These are phyloP conservation scores for Microplitis manilae DNA, from an alignment of 2,888 invertebrate species.

Conservation along the genomic window DNA sequence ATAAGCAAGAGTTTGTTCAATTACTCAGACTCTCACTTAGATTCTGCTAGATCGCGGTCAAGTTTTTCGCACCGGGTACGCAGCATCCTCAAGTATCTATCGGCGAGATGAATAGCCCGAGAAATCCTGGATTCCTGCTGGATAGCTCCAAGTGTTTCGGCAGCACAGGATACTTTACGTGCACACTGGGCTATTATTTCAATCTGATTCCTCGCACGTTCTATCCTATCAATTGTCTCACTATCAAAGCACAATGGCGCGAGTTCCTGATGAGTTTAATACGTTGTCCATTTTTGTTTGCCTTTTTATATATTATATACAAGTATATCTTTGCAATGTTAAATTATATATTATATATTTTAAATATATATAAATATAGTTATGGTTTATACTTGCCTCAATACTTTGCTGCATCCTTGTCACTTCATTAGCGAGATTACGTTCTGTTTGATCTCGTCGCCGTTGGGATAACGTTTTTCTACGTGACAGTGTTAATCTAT, in stretches of 20 bases:
- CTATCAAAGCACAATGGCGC: slow-evolving; percentile 66
- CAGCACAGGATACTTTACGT: slow-evolving; percentile 63
- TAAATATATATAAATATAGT: background rate
- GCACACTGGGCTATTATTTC: slow-evolving; percentile 65
- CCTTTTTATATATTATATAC: slow-evolving; percentile 15
- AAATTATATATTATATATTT: slow-evolving; percentile 1
- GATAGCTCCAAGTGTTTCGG: slow-evolving; percentile 67
- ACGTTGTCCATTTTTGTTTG: slow-evolving; percentile 19
- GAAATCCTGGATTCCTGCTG: slow-evolving; percentile 67
- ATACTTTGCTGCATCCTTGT: slow-evolving; percentile 64
- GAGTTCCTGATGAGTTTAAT: slow-evolving; percentile 57
- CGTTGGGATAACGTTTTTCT: slow-evolving; percentile 61
- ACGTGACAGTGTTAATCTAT: slow-evolving; percentile 63
- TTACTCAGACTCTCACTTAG: slow-evolving; percentile 61
- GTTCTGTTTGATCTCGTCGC: slow-evolving; percentile 67
- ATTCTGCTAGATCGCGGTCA: slow-evolving; percentile 62
- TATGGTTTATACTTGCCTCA: slow-evolving; percentile 58
- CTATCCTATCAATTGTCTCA: slow-evolving; percentile 67
- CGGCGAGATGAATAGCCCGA: slow-evolving; percentile 62
- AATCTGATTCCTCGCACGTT: slow-evolving; percentile 62
- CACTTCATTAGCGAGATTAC: slow-evolving; percentile 62
- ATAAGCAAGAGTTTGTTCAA: slow-evolving; percentile 3
- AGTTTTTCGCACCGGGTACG: slow-evolving; percentile 65
- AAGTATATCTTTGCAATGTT: slow-evolving; percentile 18
- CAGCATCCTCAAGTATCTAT: slow-evolving; percentile 64